Conservation (phyloP, 2,888 invertebrate species). For the Abscondita cerata region DNA sequence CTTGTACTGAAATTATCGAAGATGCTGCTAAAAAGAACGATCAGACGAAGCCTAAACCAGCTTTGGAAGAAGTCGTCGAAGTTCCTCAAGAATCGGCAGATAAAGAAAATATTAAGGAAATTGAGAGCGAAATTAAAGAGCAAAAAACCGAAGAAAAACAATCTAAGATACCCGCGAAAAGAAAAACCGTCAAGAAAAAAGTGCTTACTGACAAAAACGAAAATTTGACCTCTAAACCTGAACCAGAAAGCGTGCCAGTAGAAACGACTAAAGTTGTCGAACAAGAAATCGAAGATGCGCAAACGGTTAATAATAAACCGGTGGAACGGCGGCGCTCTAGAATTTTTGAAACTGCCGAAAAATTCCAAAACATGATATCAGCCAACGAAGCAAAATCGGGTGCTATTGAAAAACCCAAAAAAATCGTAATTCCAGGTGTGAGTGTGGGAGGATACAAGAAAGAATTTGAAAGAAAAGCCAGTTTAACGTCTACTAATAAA, state of each 20-base stretch:
- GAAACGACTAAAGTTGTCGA: slow-evolving; percentile 20
- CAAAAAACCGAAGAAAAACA: slow-evolving; percentile 37
- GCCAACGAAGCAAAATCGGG: slow-evolving; percentile 52
- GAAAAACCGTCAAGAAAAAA: slow-evolving; percentile 54
- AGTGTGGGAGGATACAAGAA: slow-evolving; percentile 88
- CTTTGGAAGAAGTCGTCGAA: slow-evolving; percentile 1
- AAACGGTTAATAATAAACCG: slow-evolving; percentile 55
- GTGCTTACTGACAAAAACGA: slow-evolving; percentile 55
- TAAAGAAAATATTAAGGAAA: slow-evolving; percentile 54
- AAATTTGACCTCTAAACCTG: slow-evolving; percentile 38
- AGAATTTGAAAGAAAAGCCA: slow-evolving; percentile 83
- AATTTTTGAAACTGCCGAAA: slow-evolving; percentile 74
- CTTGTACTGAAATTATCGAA: slow-evolving; percentile 58
- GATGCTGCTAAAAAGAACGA: slow-evolving; percentile 57
- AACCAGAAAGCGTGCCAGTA: slow-evolving; percentile 13
- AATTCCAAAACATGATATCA: slow-evolving; percentile 66
- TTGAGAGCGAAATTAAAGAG: slow-evolving; percentile 52
- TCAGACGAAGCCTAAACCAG: slow-evolving; percentile 40
- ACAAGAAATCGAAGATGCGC: slow-evolving; percentile 39
- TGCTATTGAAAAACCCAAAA: slow-evolving; percentile 71
- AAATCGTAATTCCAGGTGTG: slow-evolving; percentile 79
- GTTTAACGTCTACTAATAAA: slow-evolving; percentile 61
- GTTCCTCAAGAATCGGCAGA: background rate
- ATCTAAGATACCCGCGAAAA: slow-evolving; percentile 47
- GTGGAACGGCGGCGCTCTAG: slow-evolving; percentile 70